phyloP scores from a whole-genome alignment of 2,888 invertebrate genomes.

The Polydrusus tereticollis region DNA sequence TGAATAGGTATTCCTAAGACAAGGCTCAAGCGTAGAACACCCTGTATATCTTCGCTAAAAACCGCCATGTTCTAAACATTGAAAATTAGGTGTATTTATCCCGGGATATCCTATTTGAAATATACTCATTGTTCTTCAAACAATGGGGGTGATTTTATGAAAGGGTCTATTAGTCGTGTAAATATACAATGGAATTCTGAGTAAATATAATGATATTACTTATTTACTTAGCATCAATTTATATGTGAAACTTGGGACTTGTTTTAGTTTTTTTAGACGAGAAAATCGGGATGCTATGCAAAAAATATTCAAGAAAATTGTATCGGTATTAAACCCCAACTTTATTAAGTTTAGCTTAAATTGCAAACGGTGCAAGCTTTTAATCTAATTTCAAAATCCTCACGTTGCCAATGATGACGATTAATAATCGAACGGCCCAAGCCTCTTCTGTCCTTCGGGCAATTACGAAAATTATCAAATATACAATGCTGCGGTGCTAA shows the following conservation, averaged over 20 bases:
- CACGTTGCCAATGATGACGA: slow-evolving; percentile 28
- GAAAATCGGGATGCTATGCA: too few relatives aligned
- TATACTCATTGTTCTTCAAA: neutral
- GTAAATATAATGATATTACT: neutral
- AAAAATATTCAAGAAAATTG: too few relatives aligned
- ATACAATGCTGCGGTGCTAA: slow-evolving; percentile 49
- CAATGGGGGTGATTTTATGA: neutral
- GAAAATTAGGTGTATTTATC: neutral
- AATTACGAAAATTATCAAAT: slow-evolving; percentile 54
- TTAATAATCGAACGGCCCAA: slow-evolving; percentile 44
- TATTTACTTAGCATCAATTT: slow-evolving; percentile 5
- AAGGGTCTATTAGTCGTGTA: slow-evolving; percentile 2
- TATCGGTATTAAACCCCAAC: too few relatives aligned
- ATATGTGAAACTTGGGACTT: too few relatives aligned
- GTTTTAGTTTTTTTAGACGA: too few relatives aligned
- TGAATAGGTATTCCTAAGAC: too few relatives aligned
- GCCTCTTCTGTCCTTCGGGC: slow-evolving; percentile 32
- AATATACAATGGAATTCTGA: slow-evolving; percentile 2
- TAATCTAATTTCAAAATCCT: too few relatives aligned
- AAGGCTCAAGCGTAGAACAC: too few relatives aligned
- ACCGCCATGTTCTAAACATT: neutral
- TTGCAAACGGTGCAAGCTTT: too few relatives aligned
- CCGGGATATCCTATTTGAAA: neutral
- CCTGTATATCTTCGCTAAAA: neutral
- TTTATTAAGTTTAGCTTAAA: too few relatives aligned